Conservation (phyloP, 1,140 invertebrate species). For the Pantala flavescens region DNA sequence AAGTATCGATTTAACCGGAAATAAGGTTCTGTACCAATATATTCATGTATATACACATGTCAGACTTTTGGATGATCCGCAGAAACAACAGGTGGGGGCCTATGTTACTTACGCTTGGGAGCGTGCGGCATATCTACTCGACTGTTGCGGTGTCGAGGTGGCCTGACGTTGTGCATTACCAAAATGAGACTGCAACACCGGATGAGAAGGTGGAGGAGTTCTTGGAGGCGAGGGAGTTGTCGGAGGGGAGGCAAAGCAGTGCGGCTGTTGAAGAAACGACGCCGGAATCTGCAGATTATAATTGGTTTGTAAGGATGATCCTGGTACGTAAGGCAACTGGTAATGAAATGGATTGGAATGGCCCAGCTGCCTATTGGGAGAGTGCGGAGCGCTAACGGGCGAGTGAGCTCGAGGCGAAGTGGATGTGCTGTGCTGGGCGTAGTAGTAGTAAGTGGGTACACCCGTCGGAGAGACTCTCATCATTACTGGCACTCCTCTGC, state of each 20-base stretch:
- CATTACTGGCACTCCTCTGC: neutral
- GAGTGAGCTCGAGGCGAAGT: neutral
- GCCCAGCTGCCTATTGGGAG: neutral
- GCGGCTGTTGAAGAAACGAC: neutral
- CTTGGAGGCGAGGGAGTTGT: neutral
- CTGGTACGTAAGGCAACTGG: neutral
- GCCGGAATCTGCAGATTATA: neutral
- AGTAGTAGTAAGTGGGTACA: neutral
- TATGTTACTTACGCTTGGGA: neutral
- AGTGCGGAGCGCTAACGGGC: neutral
- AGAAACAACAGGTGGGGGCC: too few relatives aligned
- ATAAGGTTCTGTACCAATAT: too few relatives aligned
- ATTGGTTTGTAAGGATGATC: neutral
- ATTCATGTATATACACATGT: too few relatives aligned
- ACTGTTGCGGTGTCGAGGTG: neutral
- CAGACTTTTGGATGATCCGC: too few relatives aligned
- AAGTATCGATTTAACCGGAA: too few relatives aligned
- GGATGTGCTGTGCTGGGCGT: neutral
- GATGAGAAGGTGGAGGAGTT: neutral
- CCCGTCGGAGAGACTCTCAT: neutral
- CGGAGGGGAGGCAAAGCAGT: neutral
- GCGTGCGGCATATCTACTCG: neutral
- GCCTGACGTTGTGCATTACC: neutral
- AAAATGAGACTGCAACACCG: neutral
- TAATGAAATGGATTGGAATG: neutral